Conservation (phyloP, 53 echinoderm and acorn worm species). For the Temnopleurus reevesii region DNA sequence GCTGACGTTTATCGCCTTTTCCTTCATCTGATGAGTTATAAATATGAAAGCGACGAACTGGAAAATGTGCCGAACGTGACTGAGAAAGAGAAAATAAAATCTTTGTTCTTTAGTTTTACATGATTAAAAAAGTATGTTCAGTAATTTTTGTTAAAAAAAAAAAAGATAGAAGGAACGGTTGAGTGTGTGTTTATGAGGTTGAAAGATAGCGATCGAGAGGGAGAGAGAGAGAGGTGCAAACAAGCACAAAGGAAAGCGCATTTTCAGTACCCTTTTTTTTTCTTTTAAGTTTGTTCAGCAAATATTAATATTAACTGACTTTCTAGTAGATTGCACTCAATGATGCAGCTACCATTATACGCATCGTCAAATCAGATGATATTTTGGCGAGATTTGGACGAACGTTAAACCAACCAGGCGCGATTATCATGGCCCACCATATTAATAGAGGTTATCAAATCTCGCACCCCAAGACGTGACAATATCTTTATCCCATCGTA, state of each 20-base stretch:
- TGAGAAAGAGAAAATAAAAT: too few species aligned
- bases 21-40: not conserved
- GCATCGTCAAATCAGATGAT: not conserved
- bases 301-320: not conserved
- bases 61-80: too few species aligned
- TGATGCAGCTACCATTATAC: slow-evolving; percentile 9
- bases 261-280: too few species aligned
- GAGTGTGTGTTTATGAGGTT: too few species aligned
- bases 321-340: not conserved
- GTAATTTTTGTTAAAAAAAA: too few species aligned
- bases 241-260: not conserved
- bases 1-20: not conserved
- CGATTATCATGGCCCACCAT: not conserved
- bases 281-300: too few species aligned
- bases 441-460: not conserved
- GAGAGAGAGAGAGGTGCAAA: not conserved
- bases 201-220: not conserved
- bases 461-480: not conserved
- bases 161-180: not conserved
- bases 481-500: not conserved
- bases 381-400: not conserved
- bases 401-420: not conserved
- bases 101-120: too few species aligned
- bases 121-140: too few species aligned
- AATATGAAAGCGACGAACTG: not conserved